Evolutionary conservation across 2,113 vertebrate species (phyloP).

Genomic region (Rhizomys pruinosus): DNA sequence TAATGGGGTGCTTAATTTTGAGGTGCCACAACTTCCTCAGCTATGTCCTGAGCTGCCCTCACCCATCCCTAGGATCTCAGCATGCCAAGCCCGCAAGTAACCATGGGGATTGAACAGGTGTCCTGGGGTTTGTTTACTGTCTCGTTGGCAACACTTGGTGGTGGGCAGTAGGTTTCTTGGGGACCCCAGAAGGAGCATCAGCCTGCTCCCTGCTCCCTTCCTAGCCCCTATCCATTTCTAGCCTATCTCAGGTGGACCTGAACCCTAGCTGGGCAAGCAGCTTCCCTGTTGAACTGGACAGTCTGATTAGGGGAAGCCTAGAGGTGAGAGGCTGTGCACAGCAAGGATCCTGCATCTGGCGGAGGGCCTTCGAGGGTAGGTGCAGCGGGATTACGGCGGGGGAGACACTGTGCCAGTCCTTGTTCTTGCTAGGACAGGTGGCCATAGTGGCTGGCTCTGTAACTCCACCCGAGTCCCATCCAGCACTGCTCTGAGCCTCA

Average conservation of each 20-base stretch:
- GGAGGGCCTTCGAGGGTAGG: background rate
- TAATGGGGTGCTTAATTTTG: too few species aligned
- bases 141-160: background rate
- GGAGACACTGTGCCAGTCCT: background rate
- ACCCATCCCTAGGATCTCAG: too few species aligned
- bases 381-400: background rate
- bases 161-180: background rate
- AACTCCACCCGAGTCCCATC: background rate
- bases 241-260: background rate
- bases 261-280: background rate
- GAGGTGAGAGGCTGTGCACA: background rate
- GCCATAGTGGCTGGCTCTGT: background rate
- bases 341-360: background rate
- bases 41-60: too few species aligned
- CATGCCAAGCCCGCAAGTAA: too few species aligned
- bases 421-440: background rate
- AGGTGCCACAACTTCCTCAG: too few species aligned
- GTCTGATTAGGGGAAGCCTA: accelerated
- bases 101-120: too few species aligned
- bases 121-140: too few species aligned
- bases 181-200: background rate
- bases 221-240: too few species aligned
- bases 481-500: background rate
- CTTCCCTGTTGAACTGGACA: too few species aligned
- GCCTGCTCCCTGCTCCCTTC: background rate